Conservation (phyloP, 2,797 vertebrate genomes). For the Protonibea diacanthus region DNA sequence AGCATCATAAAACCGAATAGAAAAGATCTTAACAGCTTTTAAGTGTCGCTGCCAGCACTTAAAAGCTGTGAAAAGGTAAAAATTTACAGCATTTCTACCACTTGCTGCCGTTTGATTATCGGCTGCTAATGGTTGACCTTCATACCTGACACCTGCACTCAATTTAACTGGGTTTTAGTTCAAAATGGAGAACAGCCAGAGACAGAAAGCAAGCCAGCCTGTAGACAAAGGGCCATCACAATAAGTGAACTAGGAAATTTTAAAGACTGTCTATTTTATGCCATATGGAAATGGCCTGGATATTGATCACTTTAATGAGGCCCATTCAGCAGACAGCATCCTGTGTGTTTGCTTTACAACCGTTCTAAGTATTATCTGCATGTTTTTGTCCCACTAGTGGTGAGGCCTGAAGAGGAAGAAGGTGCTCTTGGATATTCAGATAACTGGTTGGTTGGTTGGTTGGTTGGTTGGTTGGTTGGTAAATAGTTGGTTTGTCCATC, state of each 20-base stretch:
- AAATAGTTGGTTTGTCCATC: background rate
- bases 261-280: constrained; percentile 52
- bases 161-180: constrained; percentile 14
- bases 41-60: background rate
- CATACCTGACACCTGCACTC: constrained; percentile 8
- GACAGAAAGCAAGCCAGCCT: constrained; percentile 21
- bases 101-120: constrained; percentile 10
- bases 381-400: background rate
- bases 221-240: constrained; percentile 29
- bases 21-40: no score
- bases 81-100: background rate
- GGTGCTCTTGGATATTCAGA: background rate
- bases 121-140: background rate
- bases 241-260: constrained; percentile 30
- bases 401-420: background rate
- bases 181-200: constrained; percentile 14
- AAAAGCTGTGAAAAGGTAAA: background rate
- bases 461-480: background rate
- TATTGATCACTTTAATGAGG: constrained; percentile 59
- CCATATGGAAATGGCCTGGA: constrained; percentile 40
- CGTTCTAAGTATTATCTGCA: background rate
- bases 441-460: background rate
- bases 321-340: constrained; percentile 27
- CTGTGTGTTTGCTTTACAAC: constrained; percentile 36
- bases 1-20: background rate